Base-by-base conservation (phyloP, 1,140 invertebrate species). In the Apis dorsata region DNA sequence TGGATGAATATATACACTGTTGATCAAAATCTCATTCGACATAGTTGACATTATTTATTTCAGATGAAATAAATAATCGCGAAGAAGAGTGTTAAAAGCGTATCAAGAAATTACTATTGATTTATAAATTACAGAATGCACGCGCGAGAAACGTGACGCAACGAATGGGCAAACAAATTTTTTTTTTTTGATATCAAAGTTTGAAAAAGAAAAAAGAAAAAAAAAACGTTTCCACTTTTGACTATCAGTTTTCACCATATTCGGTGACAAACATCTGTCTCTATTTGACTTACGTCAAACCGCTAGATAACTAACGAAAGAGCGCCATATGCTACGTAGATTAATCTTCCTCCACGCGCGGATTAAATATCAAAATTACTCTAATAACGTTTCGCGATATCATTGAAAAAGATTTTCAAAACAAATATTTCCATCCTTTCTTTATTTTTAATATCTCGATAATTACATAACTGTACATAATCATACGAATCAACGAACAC, bases 201-300 rank as follows among this genome's bases (percentile, higher is more conserved):
- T 1, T 44, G 19, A 59, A 60, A 17, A 34, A 34, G 34, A 34
- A 34, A 34, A 34, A 34, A 34, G 2, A 34, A 34, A 19, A 55
- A 55, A 2, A 55, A 7, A 57, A 63, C 34, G 15, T 76, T 85
- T 81, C 24, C 53, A 76, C 55, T 65, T 81, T 79, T 57, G n/a
- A 53, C 34, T 74, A 79, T 87, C 83, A 66, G 76, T 85, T 60
- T 24, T 51, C 49, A 75, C 21, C 19, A 55, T 80, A 80, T 80
- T 84, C 19, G 69, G 62, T 65, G 66, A 74, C 78, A 85, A 87
- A 87, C 86, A 88, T 88, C 85, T 88, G 86, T 49, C 78, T 85
- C 63, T 88, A 79, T 88, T 88, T 88, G 79, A 73, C 62, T 86
- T 84, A 60, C 71, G 34, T 81, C 60, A 44, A 24, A 17, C 21